Percentiles rank a stretch among this genome's conserved stretches.
These are phyloP conservation scores for Pyxicephalus adspersus DNA, from an alignment of 2,113 vertebrate species.

Conservation along the genomic window DNA sequence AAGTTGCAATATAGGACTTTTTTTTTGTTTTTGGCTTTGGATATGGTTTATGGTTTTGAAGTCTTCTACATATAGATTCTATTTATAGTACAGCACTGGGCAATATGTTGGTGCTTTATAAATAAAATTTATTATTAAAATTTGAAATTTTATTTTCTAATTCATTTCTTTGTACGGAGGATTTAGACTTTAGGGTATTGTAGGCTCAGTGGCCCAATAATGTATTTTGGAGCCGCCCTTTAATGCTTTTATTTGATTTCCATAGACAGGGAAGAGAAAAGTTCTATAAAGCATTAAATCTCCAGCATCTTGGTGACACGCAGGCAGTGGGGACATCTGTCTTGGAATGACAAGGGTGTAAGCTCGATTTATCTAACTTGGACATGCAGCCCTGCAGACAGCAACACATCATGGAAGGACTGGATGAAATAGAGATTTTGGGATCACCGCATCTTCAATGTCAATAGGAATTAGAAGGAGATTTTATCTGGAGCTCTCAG, in stretches of 20 bases:
- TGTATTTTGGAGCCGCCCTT: background rate
- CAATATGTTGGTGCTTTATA: no score
- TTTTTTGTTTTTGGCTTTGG: no score
- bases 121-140: no score
- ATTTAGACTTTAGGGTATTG: background rate
- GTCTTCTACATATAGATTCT: no score
- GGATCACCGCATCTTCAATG: conserved; percentile 6
- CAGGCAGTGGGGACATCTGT: conserved; percentile 1
- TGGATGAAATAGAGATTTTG: conserved; percentile 6
- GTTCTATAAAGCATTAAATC: background rate
- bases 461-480: conserved; percentile 5
- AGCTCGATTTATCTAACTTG: background rate
- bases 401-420: background rate
- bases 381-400: background rate
- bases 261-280: background rate
- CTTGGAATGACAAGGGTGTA: conserved; percentile 21
- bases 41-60: no score
- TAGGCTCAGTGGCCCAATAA: background rate
- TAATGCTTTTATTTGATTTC: background rate
- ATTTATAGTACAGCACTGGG: no score
- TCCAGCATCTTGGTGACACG: background rate
- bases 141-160: no score
- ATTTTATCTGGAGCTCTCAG: conserved; percentile 2
- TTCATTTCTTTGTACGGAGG: no score
- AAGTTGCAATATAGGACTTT: no score